These are phyloP conservation scores for Vipera ursinii DNA, from an alignment of 2,797 vertebrate genomes.

Conservation along the genomic window DNA sequence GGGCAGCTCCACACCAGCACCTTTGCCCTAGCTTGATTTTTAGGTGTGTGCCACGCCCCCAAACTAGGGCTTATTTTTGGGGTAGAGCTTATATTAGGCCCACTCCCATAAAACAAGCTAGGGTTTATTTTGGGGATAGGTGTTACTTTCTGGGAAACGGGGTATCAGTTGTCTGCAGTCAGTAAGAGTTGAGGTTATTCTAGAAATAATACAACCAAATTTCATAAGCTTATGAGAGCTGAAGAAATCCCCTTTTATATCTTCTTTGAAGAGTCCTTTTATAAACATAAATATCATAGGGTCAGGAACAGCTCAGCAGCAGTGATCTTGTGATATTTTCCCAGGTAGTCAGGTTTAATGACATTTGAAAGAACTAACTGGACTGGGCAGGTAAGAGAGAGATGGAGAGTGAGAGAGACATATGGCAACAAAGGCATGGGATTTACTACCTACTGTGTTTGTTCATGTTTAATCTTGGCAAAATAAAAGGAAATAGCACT, in stretches of 20 bases:
- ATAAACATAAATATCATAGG: constrained; percentile 20
- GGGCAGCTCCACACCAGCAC: too few species aligned
- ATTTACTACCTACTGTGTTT: constrained; percentile 47
- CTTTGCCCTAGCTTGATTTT: too few species aligned
- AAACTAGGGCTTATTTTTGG: too few species aligned
- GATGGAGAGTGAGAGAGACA: constrained; percentile 22
- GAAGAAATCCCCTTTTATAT: not conserved
- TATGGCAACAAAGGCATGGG: constrained; percentile 36
- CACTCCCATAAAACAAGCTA: too few species aligned
- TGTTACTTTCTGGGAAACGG: too few species aligned
- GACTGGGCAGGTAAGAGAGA: constrained; percentile 36
- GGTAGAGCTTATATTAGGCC: too few species aligned
- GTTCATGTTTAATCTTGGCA: constrained; percentile 39
- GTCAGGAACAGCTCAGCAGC: constrained; percentile 37
- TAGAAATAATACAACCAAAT: not conserved
- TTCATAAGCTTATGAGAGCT: rapidly evolving
- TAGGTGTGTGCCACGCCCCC: too few species aligned
- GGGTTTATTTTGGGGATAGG: too few species aligned
- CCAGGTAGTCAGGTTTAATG: constrained; percentile 47
- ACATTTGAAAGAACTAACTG: constrained; percentile 50
- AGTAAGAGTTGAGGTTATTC: constrained; percentile 32
- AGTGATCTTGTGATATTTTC: constrained; percentile 48
- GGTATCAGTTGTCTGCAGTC: not conserved
- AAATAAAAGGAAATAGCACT: constrained; percentile 38
- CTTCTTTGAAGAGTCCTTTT: not conserved